Evolutionary conservation across 2,797 vertebrate species (phyloP).

Genomic region (Agapornis canus): DNA sequence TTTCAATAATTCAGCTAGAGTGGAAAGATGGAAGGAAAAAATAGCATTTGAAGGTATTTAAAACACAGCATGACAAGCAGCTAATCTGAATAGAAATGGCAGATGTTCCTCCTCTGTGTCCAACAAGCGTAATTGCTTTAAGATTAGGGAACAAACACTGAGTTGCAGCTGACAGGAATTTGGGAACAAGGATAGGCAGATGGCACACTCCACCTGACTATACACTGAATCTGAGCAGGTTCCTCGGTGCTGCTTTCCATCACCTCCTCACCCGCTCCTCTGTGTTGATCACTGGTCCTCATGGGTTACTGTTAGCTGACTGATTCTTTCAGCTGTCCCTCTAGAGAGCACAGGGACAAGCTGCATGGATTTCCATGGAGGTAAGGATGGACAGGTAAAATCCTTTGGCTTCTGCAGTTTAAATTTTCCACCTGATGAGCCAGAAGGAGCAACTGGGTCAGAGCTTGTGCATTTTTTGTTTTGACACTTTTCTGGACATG

Average conservation of each 20-base stretch:
- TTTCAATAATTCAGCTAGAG: background rate
- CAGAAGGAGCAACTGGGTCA: background rate
- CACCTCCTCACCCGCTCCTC: accelerated
- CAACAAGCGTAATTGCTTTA: background rate
- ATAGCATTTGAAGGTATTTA: background rate
- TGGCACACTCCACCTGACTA: background rate
- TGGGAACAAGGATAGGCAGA: background rate
- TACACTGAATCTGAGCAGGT: accelerated
- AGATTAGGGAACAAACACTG: background rate
- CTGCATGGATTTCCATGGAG: background rate
- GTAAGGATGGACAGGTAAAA: background rate
- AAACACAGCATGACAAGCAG: background rate
- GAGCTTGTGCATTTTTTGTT: background rate
- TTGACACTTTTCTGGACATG: background rate
- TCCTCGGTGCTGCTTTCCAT: accelerated
- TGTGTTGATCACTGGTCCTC: accelerated
- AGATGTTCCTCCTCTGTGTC: background rate
- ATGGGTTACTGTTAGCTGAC: background rate
- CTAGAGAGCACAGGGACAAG: background rate
- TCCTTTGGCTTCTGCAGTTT: background rate
- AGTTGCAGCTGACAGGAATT: background rate
- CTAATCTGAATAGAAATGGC: background rate
- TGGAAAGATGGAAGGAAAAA: background rate
- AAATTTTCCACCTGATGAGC: background rate
- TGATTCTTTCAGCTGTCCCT: background rate